A percentile compares a stretch with the other conserved stretches of the same genome.
Conservation (phyloP, 2,113 vertebrate genomes). For the Oceanodroma tethys region DNA sequence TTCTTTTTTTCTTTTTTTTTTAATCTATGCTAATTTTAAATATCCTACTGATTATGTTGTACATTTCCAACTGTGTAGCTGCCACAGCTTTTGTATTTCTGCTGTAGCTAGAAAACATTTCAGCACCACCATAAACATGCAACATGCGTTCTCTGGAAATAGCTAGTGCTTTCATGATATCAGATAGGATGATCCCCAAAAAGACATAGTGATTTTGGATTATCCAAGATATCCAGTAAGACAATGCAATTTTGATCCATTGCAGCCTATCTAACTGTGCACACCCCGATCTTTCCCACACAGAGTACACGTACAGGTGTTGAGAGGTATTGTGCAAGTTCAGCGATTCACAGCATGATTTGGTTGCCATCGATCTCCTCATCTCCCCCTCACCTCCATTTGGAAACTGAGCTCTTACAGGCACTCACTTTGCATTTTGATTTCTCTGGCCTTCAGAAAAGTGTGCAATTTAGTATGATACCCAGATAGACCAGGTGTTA, state of each 20-base stretch:
- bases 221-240: background rate
- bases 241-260: background rate
- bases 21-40: background rate
- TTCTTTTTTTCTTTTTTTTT: too few relatives aligned
- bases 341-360: background rate
- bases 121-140: background rate
- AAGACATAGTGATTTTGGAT: background rate
- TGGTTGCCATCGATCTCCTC: background rate
- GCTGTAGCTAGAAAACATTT: background rate
- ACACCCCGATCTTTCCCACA: background rate
- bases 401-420: background rate
- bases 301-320: fast-evolving
- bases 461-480: background rate
- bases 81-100: background rate
- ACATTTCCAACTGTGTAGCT: background rate
- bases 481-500: background rate
- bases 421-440: background rate
- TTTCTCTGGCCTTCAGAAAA: background rate
- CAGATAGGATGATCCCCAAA: background rate
- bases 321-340: background rate
- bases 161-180: background rate
- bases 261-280: background rate
- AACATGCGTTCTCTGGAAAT: background rate
- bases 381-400: background rate
- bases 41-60: background rate